These are phyloP conservation scores for Sesamia inferens DNA, from an alignment of 2,888 invertebrate species.

Conservation along the genomic window DNA sequence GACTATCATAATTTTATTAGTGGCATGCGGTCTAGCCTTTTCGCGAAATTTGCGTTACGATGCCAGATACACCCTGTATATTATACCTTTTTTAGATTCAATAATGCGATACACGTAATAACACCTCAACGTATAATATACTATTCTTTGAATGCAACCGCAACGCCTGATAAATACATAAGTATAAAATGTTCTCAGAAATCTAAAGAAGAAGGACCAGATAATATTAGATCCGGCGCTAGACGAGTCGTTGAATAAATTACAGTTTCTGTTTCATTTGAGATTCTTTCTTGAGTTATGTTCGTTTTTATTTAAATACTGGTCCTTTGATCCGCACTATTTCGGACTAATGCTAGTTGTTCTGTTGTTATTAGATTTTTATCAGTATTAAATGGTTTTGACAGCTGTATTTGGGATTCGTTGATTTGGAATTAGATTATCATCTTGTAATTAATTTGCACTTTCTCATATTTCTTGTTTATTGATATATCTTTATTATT, in stretches of 20 bases:
- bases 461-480: background rate
- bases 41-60: too few relatives aligned
- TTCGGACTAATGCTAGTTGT: slow-evolving; percentile 8
- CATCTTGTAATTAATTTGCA: slow-evolving; percentile 17
- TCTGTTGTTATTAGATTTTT: background rate
- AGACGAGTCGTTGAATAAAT: slow-evolving; percentile 74
- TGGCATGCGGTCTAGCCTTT: too few relatives aligned
- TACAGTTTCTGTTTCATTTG: slow-evolving; percentile 57
- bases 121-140: slow-evolving; percentile 19
- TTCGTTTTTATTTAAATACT: slow-evolving; percentile 20
- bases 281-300: slow-evolving; percentile 28
- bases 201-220: slow-evolving; percentile 48
- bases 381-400: slow-evolving; percentile 31
- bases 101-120: slow-evolving; percentile 14
- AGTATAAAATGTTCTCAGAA: slow-evolving; percentile 54
- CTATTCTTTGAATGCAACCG: slow-evolving; percentile 39
- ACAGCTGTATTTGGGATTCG: slow-evolving; percentile 24
- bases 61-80: too few relatives aligned
- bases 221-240: slow-evolving; percentile 63
- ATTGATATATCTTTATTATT: background rate
- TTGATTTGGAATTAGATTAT: slow-evolving; percentile 6
- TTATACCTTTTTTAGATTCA: slow-evolving; percentile 32
- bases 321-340: slow-evolving; percentile 20
- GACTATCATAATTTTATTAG: too few relatives aligned
- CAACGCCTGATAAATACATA: slow-evolving; percentile 21